A percentile compares a stretch with the other conserved stretches of the same genome.
phyloP scores from a whole-genome alignment of 1,140 invertebrate species.

The Adoxophyes honmai region DNA sequence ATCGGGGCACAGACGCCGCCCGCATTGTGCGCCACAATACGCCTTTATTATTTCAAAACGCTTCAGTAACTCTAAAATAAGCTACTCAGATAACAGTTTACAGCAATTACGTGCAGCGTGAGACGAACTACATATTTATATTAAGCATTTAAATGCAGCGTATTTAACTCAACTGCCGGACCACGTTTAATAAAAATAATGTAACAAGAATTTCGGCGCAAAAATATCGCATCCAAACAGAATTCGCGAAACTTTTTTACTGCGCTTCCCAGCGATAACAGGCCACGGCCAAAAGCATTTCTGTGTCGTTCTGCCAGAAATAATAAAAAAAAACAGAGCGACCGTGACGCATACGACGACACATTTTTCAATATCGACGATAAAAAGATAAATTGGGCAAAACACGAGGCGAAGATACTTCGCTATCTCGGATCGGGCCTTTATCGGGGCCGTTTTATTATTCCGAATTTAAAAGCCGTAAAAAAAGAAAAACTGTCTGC shows the following conservation, averaged over 20 bases:
- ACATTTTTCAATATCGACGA: constrained; percentile 66
- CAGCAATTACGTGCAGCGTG: background rate
- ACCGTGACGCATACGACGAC: constrained; percentile 61
- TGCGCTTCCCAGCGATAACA: constrained; percentile 53
- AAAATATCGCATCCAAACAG: constrained; percentile 33
- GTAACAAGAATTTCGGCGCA: constrained; percentile 47
- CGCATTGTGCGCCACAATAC: constrained; percentile 36
- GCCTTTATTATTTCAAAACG: constrained; percentile 3
- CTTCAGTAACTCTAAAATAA: background rate
- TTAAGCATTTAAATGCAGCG: constrained; percentile 27
- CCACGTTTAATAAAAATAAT: background rate
- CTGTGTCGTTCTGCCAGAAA: constrained; percentile 51
- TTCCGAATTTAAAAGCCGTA: constrained; percentile 25
- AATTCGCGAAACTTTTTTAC: constrained; percentile 50
- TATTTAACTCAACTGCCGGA: background rate
- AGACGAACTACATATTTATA: constrained; percentile 15
- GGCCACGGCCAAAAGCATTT: constrained; percentile 68
- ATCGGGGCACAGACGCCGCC: constrained; percentile 31
- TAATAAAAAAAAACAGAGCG: constrained; percentile 40
- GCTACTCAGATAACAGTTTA: background rate
- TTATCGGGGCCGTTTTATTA: constrained; percentile 47
- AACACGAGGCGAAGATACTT: constrained; percentile 43
- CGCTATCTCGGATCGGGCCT: constrained; percentile 34
- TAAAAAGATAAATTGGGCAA: constrained; percentile 54
- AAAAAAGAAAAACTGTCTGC: constrained; percentile 32